Evolutionary conservation across 2,888 invertebrate species (phyloP).

Genomic region (Hydrotaea diabolus): DNA sequence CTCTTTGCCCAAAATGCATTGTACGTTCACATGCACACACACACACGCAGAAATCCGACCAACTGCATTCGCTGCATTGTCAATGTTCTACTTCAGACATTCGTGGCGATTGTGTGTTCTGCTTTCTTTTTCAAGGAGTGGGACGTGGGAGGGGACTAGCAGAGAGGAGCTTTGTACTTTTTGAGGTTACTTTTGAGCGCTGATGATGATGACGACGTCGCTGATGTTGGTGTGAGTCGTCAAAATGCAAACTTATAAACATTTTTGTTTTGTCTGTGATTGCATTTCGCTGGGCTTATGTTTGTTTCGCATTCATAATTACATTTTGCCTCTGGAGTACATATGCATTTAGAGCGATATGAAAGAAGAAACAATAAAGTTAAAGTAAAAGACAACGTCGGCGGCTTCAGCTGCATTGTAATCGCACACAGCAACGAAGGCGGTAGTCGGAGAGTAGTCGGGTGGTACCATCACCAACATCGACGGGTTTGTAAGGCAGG

Average conservation of each 20-base stretch:
- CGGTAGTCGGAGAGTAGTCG: neutral
- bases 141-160: neutral
- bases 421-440: neutral
- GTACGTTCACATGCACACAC: slow-evolving; percentile 13
- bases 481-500: neutral
- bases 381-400: slow-evolving; percentile 38
- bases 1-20: slow-evolving; percentile 63
- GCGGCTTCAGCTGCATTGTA: neutral
- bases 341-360: slow-evolving; percentile 33
- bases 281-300: slow-evolving; percentile 57
- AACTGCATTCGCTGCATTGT: slow-evolving; percentile 67
- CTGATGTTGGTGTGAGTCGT: slow-evolving; percentile 63
- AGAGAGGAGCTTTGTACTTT: slow-evolving; percentile 43
- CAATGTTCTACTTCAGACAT: slow-evolving; percentile 68
- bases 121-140: neutral
- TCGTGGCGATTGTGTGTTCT: slow-evolving; percentile 26
- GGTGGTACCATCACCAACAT: neutral
- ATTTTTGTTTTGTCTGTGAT: slow-evolving; percentile 56
- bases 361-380: slow-evolving; percentile 49
- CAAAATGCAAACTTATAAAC: slow-evolving; percentile 65
- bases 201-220: neutral
- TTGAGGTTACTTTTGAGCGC: slow-evolving; percentile 62
- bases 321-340: slow-evolving; percentile 68
- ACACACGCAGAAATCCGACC: neutral
- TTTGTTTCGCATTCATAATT: slow-evolving; percentile 65